Percentiles rank a stretch among this genome's conserved stretches.
phyloP scores from a whole-genome alignment of 2,797 vertebrate species.

The Sebastes vulpes region DNA sequence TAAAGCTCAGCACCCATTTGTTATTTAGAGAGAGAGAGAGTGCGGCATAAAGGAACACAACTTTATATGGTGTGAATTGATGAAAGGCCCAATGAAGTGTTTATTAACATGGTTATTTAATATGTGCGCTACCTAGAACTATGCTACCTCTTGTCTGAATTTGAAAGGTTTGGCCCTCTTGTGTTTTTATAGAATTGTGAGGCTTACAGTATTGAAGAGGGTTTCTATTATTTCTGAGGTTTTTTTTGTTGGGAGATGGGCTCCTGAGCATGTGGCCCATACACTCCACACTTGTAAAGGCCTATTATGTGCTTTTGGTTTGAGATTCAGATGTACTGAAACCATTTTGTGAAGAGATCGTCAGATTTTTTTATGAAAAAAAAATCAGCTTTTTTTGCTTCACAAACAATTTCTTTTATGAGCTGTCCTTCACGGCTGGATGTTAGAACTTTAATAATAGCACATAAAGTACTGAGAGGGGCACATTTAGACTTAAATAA shows the following conservation, averaged over 20 bases:
- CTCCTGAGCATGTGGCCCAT: not conserved
- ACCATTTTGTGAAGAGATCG: not conserved
- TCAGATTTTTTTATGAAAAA: not conserved
- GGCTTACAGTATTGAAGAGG: not conserved
- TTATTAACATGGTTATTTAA: conserved; percentile 49
- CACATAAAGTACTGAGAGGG: not conserved
- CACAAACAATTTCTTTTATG: not conserved
- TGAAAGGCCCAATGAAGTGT: conserved; percentile 57
- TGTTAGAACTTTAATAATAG: not conserved
- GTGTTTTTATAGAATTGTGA: not conserved
- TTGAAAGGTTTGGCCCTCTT: conserved; percentile 26
- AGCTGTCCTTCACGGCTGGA: not conserved
- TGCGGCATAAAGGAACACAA: conserved; percentile 37
- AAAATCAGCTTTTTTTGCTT: not conserved
- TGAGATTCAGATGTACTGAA: not conserved
- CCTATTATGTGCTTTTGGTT: not conserved
- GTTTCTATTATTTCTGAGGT: conserved; percentile 7
- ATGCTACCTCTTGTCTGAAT: conserved; percentile 20
- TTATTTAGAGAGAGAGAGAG: conserved; percentile 26
- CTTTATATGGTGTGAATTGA: conserved; percentile 39
- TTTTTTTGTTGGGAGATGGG: not conserved
- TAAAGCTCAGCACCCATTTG: conserved; percentile 54
- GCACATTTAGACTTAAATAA: not conserved
- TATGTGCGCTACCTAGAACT: not conserved
- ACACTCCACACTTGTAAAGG: not conserved